A percentile compares a stretch with the other conserved stretches of the same genome.
phyloP scores from a whole-genome alignment of 2,113 vertebrate genomes.

The Callithrix jacchus region DNA sequence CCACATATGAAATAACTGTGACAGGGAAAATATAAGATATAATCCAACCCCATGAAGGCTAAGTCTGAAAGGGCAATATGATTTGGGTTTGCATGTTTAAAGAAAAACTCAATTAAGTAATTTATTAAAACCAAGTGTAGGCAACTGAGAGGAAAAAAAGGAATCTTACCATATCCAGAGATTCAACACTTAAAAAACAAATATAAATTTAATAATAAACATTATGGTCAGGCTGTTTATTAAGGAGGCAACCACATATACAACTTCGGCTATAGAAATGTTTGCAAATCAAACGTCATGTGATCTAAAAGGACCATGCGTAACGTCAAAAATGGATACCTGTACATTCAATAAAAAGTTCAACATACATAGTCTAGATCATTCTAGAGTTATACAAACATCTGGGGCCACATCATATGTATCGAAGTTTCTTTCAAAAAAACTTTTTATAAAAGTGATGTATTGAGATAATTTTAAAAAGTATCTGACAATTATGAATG shows the following conservation, averaged over 20 bases:
- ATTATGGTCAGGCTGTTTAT: constrained; percentile 66
- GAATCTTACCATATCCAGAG: constrained; percentile 55
- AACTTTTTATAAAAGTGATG: constrained; percentile 63
- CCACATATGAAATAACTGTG: not conserved
- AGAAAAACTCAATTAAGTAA: constrained; percentile 32
- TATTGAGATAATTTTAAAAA: constrained; percentile 69
- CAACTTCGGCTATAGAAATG: constrained; percentile 70
- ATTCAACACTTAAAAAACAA: constrained; percentile 75
- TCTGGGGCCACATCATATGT: constrained; percentile 45
- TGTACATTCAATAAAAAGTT: constrained; percentile 62
- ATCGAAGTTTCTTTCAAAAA: constrained; percentile 48
- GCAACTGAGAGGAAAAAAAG: not conserved
- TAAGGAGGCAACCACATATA: constrained; percentile 69
- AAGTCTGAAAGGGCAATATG: not conserved
- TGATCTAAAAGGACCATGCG: constrained; percentile 55
- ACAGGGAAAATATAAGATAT: not conserved
- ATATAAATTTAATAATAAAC: constrained; percentile 72
- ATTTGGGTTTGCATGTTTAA: constrained; percentile 21
- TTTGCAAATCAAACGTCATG: constrained; percentile 56
- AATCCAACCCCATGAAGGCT: not conserved
- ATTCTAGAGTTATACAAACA: constrained; percentile 68
- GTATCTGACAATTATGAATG: constrained; percentile 74
- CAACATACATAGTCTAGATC: constrained; percentile 69
- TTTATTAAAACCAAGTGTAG: constrained; percentile 51
- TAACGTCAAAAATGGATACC: constrained; percentile 66